These are phyloP conservation scores for Dipodomys stephensi DNA, from an alignment of 2,113 vertebrate species.

Conservation along the genomic window DNA sequence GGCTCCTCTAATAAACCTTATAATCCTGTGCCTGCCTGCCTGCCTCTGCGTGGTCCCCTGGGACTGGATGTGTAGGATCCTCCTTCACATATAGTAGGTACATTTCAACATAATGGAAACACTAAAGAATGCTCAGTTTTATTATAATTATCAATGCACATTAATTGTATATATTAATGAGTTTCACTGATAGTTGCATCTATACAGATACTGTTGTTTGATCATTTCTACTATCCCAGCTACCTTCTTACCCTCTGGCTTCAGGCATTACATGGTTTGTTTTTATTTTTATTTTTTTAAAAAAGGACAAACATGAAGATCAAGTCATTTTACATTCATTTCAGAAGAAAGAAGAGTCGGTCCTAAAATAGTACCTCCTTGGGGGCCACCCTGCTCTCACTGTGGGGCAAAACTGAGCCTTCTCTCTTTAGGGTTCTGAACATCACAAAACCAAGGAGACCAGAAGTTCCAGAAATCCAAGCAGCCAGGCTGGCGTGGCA, in stretches of 20 bases:
- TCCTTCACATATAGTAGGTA: neutral
- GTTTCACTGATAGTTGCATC: neutral
- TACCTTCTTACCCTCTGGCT: too few species aligned
- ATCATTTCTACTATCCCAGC: neutral
- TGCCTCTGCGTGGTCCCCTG: too few species aligned
- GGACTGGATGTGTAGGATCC: too few species aligned
- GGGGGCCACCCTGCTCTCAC: neutral
- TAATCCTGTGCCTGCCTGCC: too few species aligned
- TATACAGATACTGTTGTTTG: accelerated
- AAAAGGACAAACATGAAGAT: neutral
- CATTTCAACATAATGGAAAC: neutral
- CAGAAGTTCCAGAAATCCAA: neutral
- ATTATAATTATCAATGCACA: neutral
- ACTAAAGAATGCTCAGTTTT: neutral
- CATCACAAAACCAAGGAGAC: neutral
- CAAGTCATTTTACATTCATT: conserved; percentile 3
- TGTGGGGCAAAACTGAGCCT: neutral
- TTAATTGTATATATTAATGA: neutral
- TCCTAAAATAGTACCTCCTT: neutral
- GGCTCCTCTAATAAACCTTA: too few species aligned
- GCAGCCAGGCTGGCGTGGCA: neutral
- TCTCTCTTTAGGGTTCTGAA: neutral
- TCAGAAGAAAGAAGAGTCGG: conserved; percentile 21
- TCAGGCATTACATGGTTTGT: neutral
- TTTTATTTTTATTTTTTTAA: neutral